Conservation (phyloP, 2,113 vertebrate species). For the Pipra filicauda region DNA sequence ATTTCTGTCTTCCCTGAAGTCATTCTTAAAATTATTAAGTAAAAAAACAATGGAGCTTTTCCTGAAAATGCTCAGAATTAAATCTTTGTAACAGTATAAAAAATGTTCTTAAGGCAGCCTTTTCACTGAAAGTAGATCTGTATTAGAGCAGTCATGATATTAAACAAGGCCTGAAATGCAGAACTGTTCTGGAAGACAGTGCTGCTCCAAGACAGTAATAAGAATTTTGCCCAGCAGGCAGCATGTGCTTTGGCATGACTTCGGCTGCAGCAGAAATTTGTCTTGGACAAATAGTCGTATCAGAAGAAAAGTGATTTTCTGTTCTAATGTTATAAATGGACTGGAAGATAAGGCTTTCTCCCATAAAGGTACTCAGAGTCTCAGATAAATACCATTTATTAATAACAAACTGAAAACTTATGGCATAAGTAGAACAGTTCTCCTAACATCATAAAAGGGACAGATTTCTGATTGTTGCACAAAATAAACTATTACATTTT, state of each 20-base stretch:
- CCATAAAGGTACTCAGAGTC: background rate
- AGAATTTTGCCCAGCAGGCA: background rate
- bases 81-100: background rate
- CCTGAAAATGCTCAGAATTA: background rate
- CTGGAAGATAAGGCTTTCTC: background rate
- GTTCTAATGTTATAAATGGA: background rate
- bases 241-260: background rate
- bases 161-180: background rate
- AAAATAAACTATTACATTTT: background rate
- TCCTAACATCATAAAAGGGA: background rate
- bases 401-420: background rate
- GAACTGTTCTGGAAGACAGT: background rate
- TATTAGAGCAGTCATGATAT: background rate
- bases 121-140: background rate
- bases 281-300: background rate
- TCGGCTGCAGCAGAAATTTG: background rate
- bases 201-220: background rate
- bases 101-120: background rate
- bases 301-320: background rate
- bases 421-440: background rate
- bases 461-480: background rate
- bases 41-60: background rate
- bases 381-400: background rate
- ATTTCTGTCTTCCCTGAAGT: background rate
- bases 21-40: background rate